Conservation (phyloP, 2,888 invertebrate species). For the Eristalinus sepulchralis region DNA sequence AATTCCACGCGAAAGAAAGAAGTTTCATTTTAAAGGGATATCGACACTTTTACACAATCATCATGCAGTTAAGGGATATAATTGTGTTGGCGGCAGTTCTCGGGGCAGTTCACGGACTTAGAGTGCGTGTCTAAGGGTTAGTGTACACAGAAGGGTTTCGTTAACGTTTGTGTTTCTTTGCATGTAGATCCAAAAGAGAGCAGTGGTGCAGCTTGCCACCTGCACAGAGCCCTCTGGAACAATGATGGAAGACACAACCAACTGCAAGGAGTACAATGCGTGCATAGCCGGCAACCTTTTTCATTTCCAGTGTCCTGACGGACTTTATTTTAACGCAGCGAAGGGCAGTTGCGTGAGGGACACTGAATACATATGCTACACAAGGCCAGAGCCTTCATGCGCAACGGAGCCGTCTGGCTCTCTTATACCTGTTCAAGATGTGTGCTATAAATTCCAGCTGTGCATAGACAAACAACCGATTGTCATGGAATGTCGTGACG, state of each 20-base stretch:
- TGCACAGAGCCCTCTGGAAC: conserved; percentile 28
- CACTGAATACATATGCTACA: conserved; percentile 6
- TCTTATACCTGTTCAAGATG: conserved; percentile 62
- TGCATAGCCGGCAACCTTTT: conserved; percentile 70
- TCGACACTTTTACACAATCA: not conserved
- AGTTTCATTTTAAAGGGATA: not conserved
- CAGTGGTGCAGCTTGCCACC: not conserved
- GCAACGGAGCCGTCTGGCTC: conserved; percentile 12
- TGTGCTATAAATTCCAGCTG: conserved; percentile 74
- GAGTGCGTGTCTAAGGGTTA: not conserved
- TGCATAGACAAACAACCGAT: conserved; percentile 72
- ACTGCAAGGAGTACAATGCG: conserved; percentile 64
- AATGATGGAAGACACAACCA: conserved; percentile 16
- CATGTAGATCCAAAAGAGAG: not conserved
- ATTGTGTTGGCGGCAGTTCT: not conserved
- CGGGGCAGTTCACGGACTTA: conserved; percentile 10
- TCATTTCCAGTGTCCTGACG: conserved; percentile 65
- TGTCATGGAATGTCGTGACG: conserved; percentile 72
- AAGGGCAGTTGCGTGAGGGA: conserved; percentile 28
- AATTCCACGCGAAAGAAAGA: no score
- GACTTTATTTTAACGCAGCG: conserved; percentile 71
- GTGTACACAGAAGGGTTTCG: not conserved
- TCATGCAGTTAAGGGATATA: not conserved
- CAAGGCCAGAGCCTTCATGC: conserved; percentile 15
- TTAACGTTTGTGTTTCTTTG: not conserved